These are phyloP conservation scores for Menura novaehollandiae DNA, from an alignment of 2,113 vertebrate genomes.

Conservation along the genomic window DNA sequence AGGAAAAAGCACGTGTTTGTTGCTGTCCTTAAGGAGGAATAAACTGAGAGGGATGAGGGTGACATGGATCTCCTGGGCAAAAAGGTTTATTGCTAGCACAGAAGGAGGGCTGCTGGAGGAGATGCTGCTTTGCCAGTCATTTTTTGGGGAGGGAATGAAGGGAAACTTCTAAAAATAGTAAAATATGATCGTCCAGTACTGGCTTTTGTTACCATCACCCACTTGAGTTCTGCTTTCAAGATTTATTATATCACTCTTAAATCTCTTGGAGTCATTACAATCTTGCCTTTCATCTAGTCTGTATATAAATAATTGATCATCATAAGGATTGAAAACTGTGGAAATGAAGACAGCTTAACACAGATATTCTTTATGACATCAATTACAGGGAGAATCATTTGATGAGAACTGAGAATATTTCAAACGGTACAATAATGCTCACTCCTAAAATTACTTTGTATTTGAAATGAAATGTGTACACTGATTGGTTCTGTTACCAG, in stretches of 20 bases:
- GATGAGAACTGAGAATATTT: slow-evolving; percentile 77
- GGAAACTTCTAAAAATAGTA: slow-evolving; percentile 44
- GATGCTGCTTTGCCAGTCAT: not conserved
- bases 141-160: not conserved
- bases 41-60: not conserved
- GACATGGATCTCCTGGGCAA: not conserved
- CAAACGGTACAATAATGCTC: slow-evolving; percentile 72
- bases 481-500: slow-evolving; percentile 53
- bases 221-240: slow-evolving; percentile 60
- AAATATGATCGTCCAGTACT: slow-evolving; percentile 18
- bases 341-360: slow-evolving; percentile 75
- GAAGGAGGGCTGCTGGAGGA: not conserved
- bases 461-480: slow-evolving; percentile 70
- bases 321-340: slow-evolving; percentile 71
- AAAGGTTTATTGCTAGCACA: not conserved
- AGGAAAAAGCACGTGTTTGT: not conserved
- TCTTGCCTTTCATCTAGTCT: slow-evolving; percentile 70
- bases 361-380: slow-evolving; percentile 81
- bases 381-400: slow-evolving; percentile 77
- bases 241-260: slow-evolving; percentile 71
- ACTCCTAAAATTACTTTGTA: slow-evolving; percentile 70
- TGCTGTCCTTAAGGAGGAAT: not conserved
- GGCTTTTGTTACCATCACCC: slow-evolving; percentile 63
- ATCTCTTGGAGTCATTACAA: slow-evolving; percentile 68
- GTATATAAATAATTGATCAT: slow-evolving; percentile 81